These are phyloP conservation scores for Sphenopsis melanotis DNA, from an alignment of 2,797 vertebrate species.

Conservation along the genomic window DNA sequence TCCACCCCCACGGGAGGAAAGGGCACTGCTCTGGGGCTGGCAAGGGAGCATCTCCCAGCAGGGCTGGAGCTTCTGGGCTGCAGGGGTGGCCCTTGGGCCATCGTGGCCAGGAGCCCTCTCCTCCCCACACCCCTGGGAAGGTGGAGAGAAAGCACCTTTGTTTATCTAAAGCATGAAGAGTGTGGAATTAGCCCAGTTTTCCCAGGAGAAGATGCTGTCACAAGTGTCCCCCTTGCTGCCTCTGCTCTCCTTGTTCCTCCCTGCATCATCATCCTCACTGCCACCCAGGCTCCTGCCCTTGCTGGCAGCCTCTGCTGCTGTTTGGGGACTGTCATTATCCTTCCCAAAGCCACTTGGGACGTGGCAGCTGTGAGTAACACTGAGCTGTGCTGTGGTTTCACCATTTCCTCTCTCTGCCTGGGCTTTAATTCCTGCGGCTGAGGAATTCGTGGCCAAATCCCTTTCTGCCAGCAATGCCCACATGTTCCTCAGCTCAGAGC, in stretches of 20 bases:
- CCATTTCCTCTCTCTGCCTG: neutral
- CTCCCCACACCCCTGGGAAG: neutral
- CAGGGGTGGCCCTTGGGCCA: neutral
- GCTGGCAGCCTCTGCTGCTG: neutral
- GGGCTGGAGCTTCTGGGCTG: neutral
- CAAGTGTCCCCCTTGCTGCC: accelerated
- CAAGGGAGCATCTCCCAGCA: conserved; percentile 10
- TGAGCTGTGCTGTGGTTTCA: neutral
- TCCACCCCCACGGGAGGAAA: neutral
- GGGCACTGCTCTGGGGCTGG: neutral
- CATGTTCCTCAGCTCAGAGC: neutral
- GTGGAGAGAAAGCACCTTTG: neutral
- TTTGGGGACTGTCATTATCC: neutral
- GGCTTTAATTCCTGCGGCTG: neutral
- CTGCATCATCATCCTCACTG: neutral
- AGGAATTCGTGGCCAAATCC: neutral
- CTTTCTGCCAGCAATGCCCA: conserved; percentile 16
- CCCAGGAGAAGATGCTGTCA: neutral
- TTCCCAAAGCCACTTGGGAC: neutral
- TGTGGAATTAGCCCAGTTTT: neutral
- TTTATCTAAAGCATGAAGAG: accelerated
- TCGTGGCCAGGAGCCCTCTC: neutral
- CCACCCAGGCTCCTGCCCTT: neutral
- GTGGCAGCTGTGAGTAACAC: neutral
- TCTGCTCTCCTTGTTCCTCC: neutral